Percentiles rank a stretch among this genome's conserved stretches.
Evolutionary conservation across 1,140 invertebrate species (phyloP).

Genomic region (Bombus huntii): DNA sequence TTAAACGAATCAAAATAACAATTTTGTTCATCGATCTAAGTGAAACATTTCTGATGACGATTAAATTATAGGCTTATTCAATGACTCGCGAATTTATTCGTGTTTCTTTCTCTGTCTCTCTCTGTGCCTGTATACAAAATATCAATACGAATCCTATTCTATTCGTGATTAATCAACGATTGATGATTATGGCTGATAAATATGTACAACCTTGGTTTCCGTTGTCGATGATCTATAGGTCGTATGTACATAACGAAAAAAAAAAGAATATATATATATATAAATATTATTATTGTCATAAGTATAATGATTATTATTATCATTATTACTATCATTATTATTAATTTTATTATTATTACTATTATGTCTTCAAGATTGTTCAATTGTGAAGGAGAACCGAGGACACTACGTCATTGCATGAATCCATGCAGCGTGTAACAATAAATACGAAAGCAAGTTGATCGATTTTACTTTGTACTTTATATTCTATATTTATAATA

Average conservation of each 20-base stretch:
- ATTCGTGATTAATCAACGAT: constrained; percentile 14
- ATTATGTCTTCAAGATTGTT: constrained; percentile 49
- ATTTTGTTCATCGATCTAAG: constrained; percentile 56
- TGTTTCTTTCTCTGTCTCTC: constrained; percentile 19
- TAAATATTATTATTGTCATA: constrained; percentile 35
- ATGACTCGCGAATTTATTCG: constrained; percentile 26
- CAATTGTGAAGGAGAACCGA: no score
- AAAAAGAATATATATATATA: background rate
- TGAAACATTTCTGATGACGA: background rate
- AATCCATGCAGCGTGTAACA: constrained; percentile 11
- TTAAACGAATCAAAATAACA: constrained; percentile 39
- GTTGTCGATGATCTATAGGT: constrained; percentile 34
- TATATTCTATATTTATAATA: constrained; percentile 68
- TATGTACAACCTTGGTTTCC: constrained; percentile 47
- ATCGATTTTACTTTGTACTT: constrained; percentile 62
- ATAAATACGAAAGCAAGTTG: constrained; percentile 56
- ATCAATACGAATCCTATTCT: background rate
- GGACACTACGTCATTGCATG: constrained; percentile 21
- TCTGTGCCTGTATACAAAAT: constrained; percentile 27
- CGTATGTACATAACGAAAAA: constrained; percentile 51
- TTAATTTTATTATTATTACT: constrained; percentile 45
- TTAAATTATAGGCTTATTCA: constrained; percentile 21
- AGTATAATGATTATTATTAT: constrained; percentile 33
- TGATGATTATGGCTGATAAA: constrained; percentile 15
- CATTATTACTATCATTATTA: constrained; percentile 31